phyloP scores from a whole-genome alignment of 2,888 invertebrate species.

The Mayetiola destructor region DNA sequence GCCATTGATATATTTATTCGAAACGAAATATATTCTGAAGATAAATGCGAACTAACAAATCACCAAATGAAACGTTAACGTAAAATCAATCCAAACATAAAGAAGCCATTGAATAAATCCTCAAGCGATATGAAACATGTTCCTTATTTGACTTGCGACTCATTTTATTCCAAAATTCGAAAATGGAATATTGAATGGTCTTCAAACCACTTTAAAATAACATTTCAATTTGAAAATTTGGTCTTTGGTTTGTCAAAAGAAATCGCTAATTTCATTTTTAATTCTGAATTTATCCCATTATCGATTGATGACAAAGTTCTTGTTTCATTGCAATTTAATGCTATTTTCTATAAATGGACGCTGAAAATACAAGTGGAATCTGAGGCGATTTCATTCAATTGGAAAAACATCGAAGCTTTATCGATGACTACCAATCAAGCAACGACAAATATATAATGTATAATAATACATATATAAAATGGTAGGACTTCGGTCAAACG shows the following conservation, averaged over 20 bases:
- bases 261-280: too few species aligned
- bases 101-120: not conserved
- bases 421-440: too few species aligned
- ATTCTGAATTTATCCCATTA: too few species aligned
- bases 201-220: not conserved
- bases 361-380: too few species aligned
- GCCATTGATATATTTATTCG: slow-evolving; percentile 3
- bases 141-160: not conserved
- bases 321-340: slow-evolving; percentile 11
- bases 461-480: too few species aligned
- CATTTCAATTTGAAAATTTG: too few species aligned
- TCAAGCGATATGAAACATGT: not conserved
- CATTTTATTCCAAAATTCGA: too few species aligned
- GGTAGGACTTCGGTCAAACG: too few species aligned
- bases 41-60: not conserved
- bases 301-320: slow-evolving; percentile 10
- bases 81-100: slow-evolving; percentile 2
- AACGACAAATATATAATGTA: too few species aligned
- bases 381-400: too few species aligned
- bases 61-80: not conserved
- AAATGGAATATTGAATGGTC: not conserved
- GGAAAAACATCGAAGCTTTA: too few species aligned
- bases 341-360: too few species aligned
- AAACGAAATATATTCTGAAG: not conserved
- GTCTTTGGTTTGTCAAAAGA: not conserved